Evolutionary conservation across 2,113 vertebrate species (phyloP).

Genomic region (Sander vitreus): DNA sequence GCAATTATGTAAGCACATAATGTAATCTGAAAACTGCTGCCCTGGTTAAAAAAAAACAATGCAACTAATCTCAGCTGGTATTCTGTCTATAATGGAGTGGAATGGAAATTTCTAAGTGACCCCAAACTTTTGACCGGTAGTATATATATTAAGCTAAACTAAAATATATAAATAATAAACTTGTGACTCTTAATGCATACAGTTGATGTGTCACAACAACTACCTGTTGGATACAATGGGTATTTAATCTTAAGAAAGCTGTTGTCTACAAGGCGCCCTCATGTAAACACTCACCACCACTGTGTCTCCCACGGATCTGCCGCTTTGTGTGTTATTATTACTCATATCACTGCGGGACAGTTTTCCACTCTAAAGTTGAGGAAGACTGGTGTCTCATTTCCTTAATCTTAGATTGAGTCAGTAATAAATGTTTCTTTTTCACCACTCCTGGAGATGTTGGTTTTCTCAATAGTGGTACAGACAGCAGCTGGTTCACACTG

Average conservation of each 20-base stretch:
- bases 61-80: too few relatives aligned
- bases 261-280: constrained; percentile 12
- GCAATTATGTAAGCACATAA: too few relatives aligned
- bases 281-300: constrained; percentile 43
- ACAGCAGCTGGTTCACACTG: constrained; percentile 28
- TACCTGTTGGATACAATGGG: constrained; percentile 22
- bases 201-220: constrained; percentile 16
- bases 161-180: neutral
- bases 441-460: neutral
- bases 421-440: constrained; percentile 37
- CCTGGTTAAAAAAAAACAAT: too few relatives aligned
- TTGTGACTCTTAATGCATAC: constrained; percentile 18
- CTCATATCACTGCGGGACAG: constrained; percentile 39
- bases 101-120: too few relatives aligned
- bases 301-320: constrained; percentile 17
- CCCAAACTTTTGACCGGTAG: too few relatives aligned
- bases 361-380: constrained; percentile 40
- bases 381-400: constrained; percentile 55
- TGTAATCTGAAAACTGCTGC: too few relatives aligned
- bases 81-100: too few relatives aligned
- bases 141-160: too few relatives aligned
- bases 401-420: constrained; percentile 41
- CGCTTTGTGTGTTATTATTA: constrained; percentile 10
- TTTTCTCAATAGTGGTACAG: neutral
- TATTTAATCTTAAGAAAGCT: constrained; percentile 4